Evolutionary conservation across 2,888 invertebrate genomes (phyloP), one percentile per base, ranked within the genome.

Genomic region (Vannuccia rotundouncinata): DNA sequence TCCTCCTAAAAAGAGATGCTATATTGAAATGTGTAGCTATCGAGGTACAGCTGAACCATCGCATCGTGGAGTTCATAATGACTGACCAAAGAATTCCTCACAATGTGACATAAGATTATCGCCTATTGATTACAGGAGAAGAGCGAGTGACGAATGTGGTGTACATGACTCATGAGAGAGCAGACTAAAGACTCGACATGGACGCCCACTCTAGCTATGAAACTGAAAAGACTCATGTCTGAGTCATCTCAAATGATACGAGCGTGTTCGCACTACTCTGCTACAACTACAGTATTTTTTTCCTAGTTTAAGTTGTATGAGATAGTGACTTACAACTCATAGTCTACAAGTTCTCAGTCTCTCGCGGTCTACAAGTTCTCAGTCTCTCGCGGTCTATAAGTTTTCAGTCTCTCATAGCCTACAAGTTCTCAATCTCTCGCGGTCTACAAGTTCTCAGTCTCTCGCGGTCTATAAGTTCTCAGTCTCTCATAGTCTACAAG

Each of bases 221-320:
- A 66, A 66, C 66, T 27, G 66, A 66, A 2, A 27, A 66, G 66
- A 22, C 66, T 66, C 66, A 27, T 66, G 25, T 66, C 66, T 66
- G 66, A 13, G 66, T 66, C 66, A 66, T 66, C 66, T 66, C 66
- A 66, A 27, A 66, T 66, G 66, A 66, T 66, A 66, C 66, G 66
- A 27, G 25, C 66, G 22, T 66, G 66, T 66, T 66, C 66, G 22
- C 66, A 66, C 66, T 66, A 66, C 66, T 66, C 66, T 66, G 66
- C 25, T 66, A 66, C 66, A 17, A 66, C 66, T 66, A 66, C 66
- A n/a, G n/a, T n/a, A n/a, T n/a, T n/a, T n/a, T n/a, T n/a, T n/a
- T n/a, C n/a, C n/a, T n/a, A n/a, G n/a, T n/a, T n/a, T n/a, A n/a
- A n/a, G n/a, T n/a, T n/a, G n/a, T n/a, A n/a, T n/a, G n/a, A n/a